Evolutionary conservation across 2,113 vertebrate genomes (phyloP).

Genomic region (Panthera tigris): DNA sequence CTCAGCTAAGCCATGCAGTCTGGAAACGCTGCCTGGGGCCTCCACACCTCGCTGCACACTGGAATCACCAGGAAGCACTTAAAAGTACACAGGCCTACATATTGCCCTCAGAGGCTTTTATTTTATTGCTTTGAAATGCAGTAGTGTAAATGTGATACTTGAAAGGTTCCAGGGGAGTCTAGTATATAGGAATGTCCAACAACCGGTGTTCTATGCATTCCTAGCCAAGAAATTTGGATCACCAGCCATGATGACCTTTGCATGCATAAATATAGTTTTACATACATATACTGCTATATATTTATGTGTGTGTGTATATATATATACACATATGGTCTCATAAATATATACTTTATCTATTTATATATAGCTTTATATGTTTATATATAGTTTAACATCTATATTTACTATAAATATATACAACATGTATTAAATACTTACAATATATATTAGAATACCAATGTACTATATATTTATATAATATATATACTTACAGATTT

Average conservation of each 20-base stretch:
- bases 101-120: fast-evolving
- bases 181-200: fast-evolving
- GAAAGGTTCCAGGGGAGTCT: not conserved
- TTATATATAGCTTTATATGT: not conserved
- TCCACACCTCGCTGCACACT: not conserved
- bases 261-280: not conserved
- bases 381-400: no score
- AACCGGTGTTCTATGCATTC: not conserved
- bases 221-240: not conserved
- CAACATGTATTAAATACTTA: no score
- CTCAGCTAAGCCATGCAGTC: not conserved
- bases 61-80: not conserved
- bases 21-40: no score
- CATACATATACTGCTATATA: not conserved
- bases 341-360: not conserved
- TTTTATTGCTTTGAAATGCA: not conserved
- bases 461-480: not conserved
- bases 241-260: not conserved
- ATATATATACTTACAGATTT: not conserved
- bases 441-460: no score
- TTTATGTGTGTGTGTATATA: not conserved
- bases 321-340: no score
- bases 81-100: fast-evolving
- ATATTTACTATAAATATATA: no score
- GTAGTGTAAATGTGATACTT: not conserved